phyloP scores from a whole-genome alignment of 2,797 vertebrate genomes.

The Myoxocephalus aenaeus region DNA sequence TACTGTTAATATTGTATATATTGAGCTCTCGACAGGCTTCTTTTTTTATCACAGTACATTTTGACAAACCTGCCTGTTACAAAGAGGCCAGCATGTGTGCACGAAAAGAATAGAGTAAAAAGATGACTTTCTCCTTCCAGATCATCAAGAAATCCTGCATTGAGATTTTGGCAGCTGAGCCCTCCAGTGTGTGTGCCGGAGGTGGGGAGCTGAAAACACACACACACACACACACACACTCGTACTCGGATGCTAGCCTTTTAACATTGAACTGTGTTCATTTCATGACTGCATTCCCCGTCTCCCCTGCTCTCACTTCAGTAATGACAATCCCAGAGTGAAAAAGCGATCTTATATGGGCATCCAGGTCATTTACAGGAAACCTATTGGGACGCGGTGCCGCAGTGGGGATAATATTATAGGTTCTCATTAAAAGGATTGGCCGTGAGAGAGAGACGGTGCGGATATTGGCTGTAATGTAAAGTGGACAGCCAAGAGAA shows the following conservation, averaged over 20 bases:
- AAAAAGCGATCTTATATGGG: conserved; percentile 27
- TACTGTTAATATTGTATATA: not conserved
- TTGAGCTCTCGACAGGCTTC: not conserved
- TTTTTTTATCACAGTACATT: not conserved
- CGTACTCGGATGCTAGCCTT: conserved; percentile 11
- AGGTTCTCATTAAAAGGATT: conserved; percentile 35
- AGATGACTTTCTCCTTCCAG: conserved; percentile 68
- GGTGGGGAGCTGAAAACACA: conserved; percentile 79
- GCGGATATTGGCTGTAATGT: conserved; percentile 28
- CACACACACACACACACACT: conserved; percentile 21
- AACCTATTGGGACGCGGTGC: conserved; percentile 31
- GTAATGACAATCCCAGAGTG: conserved; percentile 52
- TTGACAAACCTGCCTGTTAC: not conserved
- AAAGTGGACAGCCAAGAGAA: conserved; percentile 52
- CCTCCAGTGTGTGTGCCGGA: conserved; percentile 91
- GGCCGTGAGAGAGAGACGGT: not conserved
- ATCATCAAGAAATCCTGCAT: conserved; percentile 92
- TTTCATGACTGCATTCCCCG: conserved; percentile 38
- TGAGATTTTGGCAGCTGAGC: conserved; percentile 89
- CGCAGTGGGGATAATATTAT: conserved; percentile 37
- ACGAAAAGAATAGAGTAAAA: not conserved
- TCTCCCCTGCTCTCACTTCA: conserved; percentile 10
- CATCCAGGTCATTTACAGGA: conserved; percentile 45
- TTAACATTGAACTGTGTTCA: conserved; percentile 42
- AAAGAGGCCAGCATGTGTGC: not conserved